Evolutionary conservation across 2,113 vertebrate genomes (phyloP).

Genomic region (Anhinga rufa): DNA sequence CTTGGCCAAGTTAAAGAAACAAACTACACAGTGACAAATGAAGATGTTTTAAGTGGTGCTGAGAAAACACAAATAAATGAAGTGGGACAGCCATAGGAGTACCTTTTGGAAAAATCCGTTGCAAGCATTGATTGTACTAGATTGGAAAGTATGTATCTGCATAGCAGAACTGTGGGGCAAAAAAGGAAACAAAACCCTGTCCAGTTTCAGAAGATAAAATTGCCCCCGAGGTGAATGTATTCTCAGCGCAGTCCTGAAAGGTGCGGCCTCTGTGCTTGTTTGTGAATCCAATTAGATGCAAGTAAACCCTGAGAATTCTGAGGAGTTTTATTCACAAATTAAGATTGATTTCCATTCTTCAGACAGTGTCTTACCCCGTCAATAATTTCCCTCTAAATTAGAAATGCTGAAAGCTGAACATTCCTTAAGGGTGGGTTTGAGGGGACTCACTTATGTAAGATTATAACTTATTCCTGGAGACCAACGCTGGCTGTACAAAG

Average conservation of each 20-base stretch:
- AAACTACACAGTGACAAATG: not conserved
- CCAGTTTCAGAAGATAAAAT: not conserved
- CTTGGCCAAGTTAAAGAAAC: not conserved
- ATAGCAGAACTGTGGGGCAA: not conserved
- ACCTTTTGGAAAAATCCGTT: not conserved
- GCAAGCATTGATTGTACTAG: not conserved
- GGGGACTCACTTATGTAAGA: constrained; percentile 51
- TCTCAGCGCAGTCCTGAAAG: not conserved
- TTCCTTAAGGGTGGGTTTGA: constrained; percentile 52
- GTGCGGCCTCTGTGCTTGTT: not conserved
- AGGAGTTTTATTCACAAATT: constrained; percentile 25
- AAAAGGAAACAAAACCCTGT: not conserved
- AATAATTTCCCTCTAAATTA: constrained; percentile 16
- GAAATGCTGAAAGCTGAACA: constrained; percentile 32
- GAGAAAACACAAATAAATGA: not conserved
- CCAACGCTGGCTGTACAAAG: constrained; percentile 62
- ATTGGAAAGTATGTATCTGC: not conserved
- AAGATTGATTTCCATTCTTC: constrained; percentile 9
- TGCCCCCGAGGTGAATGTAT: not conserved
- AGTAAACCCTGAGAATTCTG: constrained; percentile 24
- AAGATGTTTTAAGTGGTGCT: constrained; percentile 30
- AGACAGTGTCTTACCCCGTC: not conserved
- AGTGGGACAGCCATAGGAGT: not conserved
- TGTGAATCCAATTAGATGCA: constrained; percentile 1
- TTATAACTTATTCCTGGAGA: constrained; percentile 65